A percentile compares a stretch with the other conserved stretches of the same genome.
Conservation (phyloP, 2,888 invertebrate species). For the Hirtodrosophila trivittata region DNA sequence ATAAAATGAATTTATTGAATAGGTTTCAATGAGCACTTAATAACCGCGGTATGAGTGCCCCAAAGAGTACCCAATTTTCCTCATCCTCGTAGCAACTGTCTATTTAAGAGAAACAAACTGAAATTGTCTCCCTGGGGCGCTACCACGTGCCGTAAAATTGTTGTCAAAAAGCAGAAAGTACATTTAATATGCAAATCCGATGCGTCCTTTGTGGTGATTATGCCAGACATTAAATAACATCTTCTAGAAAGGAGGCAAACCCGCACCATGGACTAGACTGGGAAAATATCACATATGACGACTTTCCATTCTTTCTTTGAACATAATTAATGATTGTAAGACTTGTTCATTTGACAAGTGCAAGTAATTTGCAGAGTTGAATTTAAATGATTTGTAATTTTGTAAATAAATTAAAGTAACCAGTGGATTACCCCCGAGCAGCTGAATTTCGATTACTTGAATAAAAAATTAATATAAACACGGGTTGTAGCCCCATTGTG, state of each 20-base stretch:
- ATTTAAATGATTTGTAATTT: conserved; percentile 9
- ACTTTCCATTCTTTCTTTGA: conserved; percentile 3
- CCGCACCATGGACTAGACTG: conserved; percentile 1
- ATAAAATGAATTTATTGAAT: conserved; percentile 2
- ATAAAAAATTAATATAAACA: conserved; percentile 61
- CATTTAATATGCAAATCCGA: conserved; percentile 68
- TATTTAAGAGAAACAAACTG: conserved; percentile 46
- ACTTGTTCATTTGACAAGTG: conserved; percentile 13
- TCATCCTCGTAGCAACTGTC: conserved; percentile 31
- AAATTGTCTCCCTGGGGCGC: conserved; percentile 53
- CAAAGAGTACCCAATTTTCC: neutral
- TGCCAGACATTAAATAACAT: conserved; percentile 45
- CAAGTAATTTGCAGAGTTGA: neutral
- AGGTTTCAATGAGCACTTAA: neutral
- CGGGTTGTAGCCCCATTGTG: conserved; percentile 32
- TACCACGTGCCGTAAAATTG: conserved; percentile 24
- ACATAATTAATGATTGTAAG: conserved; percentile 49
- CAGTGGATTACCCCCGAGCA: conserved; percentile 5
- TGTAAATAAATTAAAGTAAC: conserved; percentile 50
- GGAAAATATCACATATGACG: neutral
- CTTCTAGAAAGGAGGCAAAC: conserved; percentile 3
- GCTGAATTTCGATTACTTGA: conserved; percentile 34
- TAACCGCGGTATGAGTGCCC: neutral
- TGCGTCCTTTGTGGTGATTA: conserved; percentile 65
- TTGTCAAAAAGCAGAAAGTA: conserved; percentile 31